Evolutionary conservation across 2,888 invertebrate genomes (phyloP).

Genomic region (Teinopalpus imperialis): DNA sequence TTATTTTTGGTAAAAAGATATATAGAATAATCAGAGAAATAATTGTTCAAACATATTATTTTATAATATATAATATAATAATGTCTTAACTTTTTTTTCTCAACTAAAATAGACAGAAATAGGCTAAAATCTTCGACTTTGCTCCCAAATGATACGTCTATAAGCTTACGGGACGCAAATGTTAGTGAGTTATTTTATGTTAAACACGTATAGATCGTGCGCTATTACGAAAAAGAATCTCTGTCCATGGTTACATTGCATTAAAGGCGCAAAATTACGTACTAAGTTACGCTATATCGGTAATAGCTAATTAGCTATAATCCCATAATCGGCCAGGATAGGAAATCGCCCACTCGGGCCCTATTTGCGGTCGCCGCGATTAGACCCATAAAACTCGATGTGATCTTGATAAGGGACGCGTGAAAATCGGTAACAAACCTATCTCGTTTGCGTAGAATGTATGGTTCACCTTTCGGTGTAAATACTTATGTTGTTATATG

Average conservation of each 20-base stretch:
- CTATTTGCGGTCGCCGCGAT: constrained; percentile 74
- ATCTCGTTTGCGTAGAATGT: constrained; percentile 29
- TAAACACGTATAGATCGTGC: too few species aligned
- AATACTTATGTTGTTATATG: not conserved
- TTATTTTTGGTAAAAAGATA: too few species aligned
- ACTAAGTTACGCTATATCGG: constrained; percentile 61
- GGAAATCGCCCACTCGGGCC: constrained; percentile 73
- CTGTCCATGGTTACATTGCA: constrained; percentile 9
- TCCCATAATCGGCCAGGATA: constrained; percentile 79
- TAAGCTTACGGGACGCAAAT: too few species aligned
- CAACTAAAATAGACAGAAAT: too few species aligned
- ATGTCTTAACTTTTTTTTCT: too few species aligned
- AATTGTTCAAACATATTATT: too few species aligned
- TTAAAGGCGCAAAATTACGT: constrained; percentile 43
- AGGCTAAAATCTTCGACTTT: too few species aligned
- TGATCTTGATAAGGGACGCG: constrained; percentile 77
- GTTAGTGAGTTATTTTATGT: too few species aligned
- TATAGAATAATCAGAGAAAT: too few species aligned
- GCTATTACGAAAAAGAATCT: constrained; percentile 9
- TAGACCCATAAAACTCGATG: constrained; percentile 76
- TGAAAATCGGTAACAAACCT: constrained; percentile 60
- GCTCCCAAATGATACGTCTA: too few species aligned
- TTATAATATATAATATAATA: too few species aligned
- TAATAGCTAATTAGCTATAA: constrained; percentile 79
- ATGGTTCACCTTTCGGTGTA: constrained; percentile 16